phyloP scores from a whole-genome alignment of 2,888 invertebrate species.

The Eumerus sabulonum region DNA sequence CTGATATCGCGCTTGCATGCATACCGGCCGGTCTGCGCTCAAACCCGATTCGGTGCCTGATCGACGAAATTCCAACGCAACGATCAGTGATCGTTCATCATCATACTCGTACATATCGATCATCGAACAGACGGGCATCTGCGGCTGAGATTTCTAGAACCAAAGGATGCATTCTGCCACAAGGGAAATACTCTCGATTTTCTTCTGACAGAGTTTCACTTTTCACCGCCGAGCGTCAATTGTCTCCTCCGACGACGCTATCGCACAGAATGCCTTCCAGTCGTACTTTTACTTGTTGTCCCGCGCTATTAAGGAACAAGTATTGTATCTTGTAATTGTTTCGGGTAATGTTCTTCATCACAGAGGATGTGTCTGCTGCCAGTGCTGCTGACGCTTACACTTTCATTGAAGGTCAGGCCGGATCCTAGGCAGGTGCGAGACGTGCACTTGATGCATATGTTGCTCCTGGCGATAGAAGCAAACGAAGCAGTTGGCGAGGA shows the following conservation, averaged over 20 bases:
- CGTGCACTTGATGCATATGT: neutral
- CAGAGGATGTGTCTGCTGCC: constrained; percentile 23
- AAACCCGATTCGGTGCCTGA: constrained; percentile 51
- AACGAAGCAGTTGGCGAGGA: constrained; percentile 13
- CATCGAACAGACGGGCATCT: constrained; percentile 42
- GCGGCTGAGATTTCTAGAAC: constrained; percentile 4
- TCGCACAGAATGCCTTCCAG: constrained; percentile 50
- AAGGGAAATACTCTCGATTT: constrained; percentile 68
- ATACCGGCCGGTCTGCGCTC: neutral
- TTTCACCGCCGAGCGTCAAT: constrained; percentile 35
- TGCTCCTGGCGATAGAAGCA: constrained; percentile 31
- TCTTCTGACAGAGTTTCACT: constrained; percentile 54
- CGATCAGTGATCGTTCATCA: constrained; percentile 61
- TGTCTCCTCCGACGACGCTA: constrained; percentile 39
- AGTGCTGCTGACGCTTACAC: constrained; percentile 48
- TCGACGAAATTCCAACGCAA: constrained; percentile 65
- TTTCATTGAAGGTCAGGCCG: constrained; percentile 62
- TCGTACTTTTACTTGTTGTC: constrained; percentile 55
- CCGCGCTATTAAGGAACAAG: constrained; percentile 31
- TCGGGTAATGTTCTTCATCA: constrained; percentile 52
- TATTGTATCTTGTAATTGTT: constrained; percentile 8
- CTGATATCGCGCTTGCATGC: too few species aligned
- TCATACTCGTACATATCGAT: constrained; percentile 42
- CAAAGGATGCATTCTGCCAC: constrained; percentile 54
- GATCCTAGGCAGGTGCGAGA: constrained; percentile 21